These are phyloP conservation scores for Laothoe populi DNA, from an alignment of 2,888 invertebrate species.

Conservation along the genomic window DNA sequence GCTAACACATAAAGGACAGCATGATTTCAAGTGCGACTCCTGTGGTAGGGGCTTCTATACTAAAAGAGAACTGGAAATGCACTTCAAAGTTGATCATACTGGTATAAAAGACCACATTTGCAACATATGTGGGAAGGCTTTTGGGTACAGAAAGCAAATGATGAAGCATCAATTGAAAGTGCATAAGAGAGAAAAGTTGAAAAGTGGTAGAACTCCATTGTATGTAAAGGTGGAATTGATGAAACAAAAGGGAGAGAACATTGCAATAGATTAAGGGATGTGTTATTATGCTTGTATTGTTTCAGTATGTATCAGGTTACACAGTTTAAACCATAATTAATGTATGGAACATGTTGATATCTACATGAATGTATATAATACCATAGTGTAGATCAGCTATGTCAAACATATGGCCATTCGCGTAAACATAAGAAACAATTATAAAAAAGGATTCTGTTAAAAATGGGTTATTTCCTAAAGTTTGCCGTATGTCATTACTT, in stretches of 20 bases:
- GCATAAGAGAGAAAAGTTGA: constrained; percentile 71
- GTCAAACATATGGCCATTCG: too few relatives aligned
- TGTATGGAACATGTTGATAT: too few relatives aligned
- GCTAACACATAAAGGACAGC: constrained; percentile 60
- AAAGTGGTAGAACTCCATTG: constrained; percentile 66
- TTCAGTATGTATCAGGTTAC: too few relatives aligned
- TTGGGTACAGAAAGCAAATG: constrained; percentile 76
- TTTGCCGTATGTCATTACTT: too few relatives aligned
- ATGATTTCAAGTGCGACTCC: constrained; percentile 66
- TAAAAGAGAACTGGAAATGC: constrained; percentile 63
- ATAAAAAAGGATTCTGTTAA: too few relatives aligned
- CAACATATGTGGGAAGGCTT: constrained; percentile 69
- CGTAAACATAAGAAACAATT: too few relatives aligned
- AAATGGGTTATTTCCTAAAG: too few relatives aligned
- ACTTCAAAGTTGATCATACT: constrained; percentile 71
- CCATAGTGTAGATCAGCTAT: too few relatives aligned
- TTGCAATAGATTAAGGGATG: constrained; percentile 28
- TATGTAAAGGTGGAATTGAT: constrained; percentile 66
- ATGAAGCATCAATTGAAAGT: constrained; percentile 76
- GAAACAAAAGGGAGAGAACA: constrained; percentile 47
- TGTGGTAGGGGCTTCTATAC: constrained; percentile 70
- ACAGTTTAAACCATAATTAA: too few relatives aligned
- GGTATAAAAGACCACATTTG: constrained; percentile 74
- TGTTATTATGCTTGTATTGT: too few relatives aligned
- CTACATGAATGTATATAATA: too few relatives aligned